phyloP scores from a whole-genome alignment of 1,140 invertebrate species.

The Anoplolepis gracilipes region DNA sequence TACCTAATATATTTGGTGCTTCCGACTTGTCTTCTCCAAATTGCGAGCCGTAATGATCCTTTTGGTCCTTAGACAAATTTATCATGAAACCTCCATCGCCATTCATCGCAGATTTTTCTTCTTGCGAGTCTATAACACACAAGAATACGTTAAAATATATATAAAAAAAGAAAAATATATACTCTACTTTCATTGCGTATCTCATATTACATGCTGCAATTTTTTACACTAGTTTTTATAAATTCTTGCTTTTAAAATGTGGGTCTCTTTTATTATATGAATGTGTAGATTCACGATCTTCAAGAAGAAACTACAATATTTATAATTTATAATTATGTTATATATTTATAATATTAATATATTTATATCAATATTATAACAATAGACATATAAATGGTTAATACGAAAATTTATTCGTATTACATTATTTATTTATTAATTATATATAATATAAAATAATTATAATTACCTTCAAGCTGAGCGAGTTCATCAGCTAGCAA shows the following conservation, averaged over 20 bases:
- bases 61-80: conserved; percentile 90
- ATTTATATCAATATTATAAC: background rate
- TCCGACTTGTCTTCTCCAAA: conserved; percentile 85
- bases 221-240: too few relatives aligned
- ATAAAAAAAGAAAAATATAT: background rate
- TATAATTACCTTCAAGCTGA: conserved; percentile 72
- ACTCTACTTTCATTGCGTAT: too few relatives aligned
- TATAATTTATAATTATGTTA: too few relatives aligned
- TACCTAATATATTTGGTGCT: conserved; percentile 86
- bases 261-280: too few relatives aligned
- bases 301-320: too few relatives aligned
- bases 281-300: too few relatives aligned
- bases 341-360: background rate
- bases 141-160: background rate
- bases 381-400: background rate
- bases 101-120: conserved; percentile 62
- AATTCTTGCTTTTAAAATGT: too few relatives aligned
- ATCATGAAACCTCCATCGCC: conserved; percentile 89
- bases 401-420: too few relatives aligned
- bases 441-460: conserved; percentile 26
- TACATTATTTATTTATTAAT: too few relatives aligned
- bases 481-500: conserved; percentile 85
- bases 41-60: conserved; percentile 91
- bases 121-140: conserved; percentile 41
- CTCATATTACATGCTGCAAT: too few relatives aligned